A percentile compares a stretch with the other conserved stretches of the same genome.
Conservation (phyloP, 2,888 invertebrate genomes). For the Drosophila bunnanda region DNA sequence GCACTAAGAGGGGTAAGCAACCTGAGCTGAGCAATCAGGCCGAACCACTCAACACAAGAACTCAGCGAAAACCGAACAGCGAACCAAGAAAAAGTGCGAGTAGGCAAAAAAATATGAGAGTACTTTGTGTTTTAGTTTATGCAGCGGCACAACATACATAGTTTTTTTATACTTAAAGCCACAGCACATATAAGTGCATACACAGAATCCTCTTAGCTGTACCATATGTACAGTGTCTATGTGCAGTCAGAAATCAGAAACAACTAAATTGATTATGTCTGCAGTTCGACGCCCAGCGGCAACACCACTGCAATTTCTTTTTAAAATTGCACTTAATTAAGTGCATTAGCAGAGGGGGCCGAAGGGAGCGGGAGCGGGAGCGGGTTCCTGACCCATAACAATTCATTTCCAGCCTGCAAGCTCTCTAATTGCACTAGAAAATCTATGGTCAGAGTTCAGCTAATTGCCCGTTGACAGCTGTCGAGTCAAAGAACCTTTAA, state of each 20-base stretch:
- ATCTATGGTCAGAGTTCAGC: slow-evolving; percentile 65
- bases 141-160: slow-evolving; percentile 63
- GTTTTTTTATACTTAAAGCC: slow-evolving; percentile 32
- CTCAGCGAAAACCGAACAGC: slow-evolving; percentile 17
- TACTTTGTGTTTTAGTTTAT: slow-evolving; percentile 66
- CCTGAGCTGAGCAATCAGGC: slow-evolving; percentile 78
- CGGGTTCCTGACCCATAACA: slow-evolving; percentile 47
- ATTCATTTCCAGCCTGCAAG: slow-evolving; percentile 47
- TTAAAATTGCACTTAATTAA: slow-evolving; percentile 73
- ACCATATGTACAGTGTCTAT: slow-evolving; percentile 15
- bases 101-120: slow-evolving; percentile 48
- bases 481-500: slow-evolving; percentile 72
- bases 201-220: slow-evolving; percentile 29
- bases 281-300: slow-evolving; percentile 30
- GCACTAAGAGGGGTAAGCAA: slow-evolving; percentile 39
- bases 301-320: slow-evolving; percentile 39
- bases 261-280: slow-evolving; percentile 73
- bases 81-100: slow-evolving; percentile 26
- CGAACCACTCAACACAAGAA: slow-evolving; percentile 51
- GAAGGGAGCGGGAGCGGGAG: neutral
- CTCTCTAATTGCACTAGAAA: slow-evolving; percentile 64
- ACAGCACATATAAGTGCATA: slow-evolving; percentile 14
- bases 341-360: slow-evolving; percentile 28
- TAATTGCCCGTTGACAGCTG: slow-evolving; percentile 68
- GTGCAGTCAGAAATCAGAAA: slow-evolving; percentile 69